Evolutionary conservation across 2,888 invertebrate species (phyloP).

Genomic region (Actias luna): DNA sequence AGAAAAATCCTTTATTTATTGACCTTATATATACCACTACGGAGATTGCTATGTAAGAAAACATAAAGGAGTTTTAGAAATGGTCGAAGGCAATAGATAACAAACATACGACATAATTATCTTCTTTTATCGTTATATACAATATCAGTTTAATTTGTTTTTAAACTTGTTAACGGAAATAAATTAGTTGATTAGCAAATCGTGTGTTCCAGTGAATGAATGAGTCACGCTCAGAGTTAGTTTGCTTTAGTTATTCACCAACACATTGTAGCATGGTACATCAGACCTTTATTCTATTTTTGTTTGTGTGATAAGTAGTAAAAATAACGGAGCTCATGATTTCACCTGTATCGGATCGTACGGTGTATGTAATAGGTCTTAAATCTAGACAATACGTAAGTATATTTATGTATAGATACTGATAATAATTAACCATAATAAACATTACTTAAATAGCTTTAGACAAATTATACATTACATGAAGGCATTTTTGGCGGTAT

Average conservation of each 20-base stretch:
- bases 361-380: not conserved
- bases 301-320: conserved; percentile 6
- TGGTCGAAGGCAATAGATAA: not conserved
- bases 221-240: conserved; percentile 70
- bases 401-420: not conserved
- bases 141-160: conserved; percentile 18
- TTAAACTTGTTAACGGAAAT: conserved; percentile 53
- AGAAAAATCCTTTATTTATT: conserved; percentile 21
- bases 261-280: conserved; percentile 45
- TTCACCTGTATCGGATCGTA: conserved; percentile 1
- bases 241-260: conserved; percentile 59
- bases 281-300: conserved; percentile 11
- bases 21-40: not conserved
- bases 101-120: not conserved
- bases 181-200: conserved; percentile 57
- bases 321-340: conserved; percentile 20
- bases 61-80: not conserved
- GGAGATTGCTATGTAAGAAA: not conserved
- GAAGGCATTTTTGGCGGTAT: too few relatives aligned
- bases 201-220: conserved; percentile 70
- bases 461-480: too few relatives aligned
- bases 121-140: not conserved
- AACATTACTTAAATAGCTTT: too few relatives aligned
- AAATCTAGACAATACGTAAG: not conserved
- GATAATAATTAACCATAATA: too few relatives aligned